These are phyloP conservation scores for Zaprionus vittiger DNA, from an alignment of 1,140 invertebrate species.

Conservation along the genomic window DNA sequence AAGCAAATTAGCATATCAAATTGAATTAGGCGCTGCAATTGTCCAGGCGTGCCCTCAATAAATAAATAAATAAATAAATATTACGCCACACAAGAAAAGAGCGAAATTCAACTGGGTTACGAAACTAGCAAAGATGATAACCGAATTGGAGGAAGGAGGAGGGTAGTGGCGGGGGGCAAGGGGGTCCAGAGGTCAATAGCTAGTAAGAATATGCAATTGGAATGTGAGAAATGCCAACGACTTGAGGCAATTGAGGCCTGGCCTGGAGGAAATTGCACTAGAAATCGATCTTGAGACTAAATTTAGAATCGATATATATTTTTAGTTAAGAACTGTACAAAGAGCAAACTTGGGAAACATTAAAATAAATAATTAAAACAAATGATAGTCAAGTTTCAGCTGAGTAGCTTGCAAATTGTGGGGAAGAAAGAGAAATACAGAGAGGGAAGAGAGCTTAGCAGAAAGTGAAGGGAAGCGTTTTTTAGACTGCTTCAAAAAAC, in stretches of 20 bases:
- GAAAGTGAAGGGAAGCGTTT: background rate
- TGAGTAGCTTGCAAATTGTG: background rate
- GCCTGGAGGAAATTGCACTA: background rate
- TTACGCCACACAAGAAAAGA: constrained; percentile 5
- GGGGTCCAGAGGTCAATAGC: constrained; percentile 16
- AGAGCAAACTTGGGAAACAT: background rate
- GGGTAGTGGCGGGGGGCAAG: background rate
- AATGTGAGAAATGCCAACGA: constrained; percentile 32
- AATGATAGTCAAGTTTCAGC: background rate
- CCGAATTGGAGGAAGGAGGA: background rate
- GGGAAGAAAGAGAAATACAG: background rate
- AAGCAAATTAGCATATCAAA: constrained; percentile 77
- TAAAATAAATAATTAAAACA: background rate
- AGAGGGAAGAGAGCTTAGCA: background rate
- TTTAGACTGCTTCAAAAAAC: background rate
- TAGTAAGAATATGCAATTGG: constrained; percentile 24
- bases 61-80: constrained; percentile 47
- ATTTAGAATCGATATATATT: constrained; percentile 4
- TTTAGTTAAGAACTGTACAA: background rate
- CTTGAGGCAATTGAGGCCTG: background rate
- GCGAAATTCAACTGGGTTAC: constrained; percentile 1
- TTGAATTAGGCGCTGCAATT: constrained; percentile 76
- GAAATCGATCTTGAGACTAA: constrained; percentile 1
- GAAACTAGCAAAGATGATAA: background rate
- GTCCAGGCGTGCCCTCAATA: constrained; percentile 51